Conservation (phyloP, 2,113 vertebrate species). For the Pavo muticus region DNA sequence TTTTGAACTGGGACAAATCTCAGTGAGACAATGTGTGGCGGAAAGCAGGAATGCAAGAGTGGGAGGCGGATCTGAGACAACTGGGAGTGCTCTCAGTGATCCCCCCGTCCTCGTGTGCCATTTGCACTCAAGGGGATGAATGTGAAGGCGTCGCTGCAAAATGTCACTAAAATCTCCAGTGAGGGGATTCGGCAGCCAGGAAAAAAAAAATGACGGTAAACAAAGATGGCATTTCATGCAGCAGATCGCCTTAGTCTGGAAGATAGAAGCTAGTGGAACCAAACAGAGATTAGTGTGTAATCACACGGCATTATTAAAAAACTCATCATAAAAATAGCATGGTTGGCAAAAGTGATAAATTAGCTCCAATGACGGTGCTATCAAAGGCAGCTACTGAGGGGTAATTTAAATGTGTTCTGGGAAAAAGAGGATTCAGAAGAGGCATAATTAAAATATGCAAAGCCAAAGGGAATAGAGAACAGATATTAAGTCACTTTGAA, state of each 20-base stretch:
- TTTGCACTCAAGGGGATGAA: background rate
- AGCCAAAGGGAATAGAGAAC: slow-evolving; percentile 54
- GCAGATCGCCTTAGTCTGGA: background rate
- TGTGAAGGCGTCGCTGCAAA: background rate
- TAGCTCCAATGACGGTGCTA: slow-evolving; percentile 49
- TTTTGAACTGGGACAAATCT: background rate
- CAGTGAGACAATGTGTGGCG: background rate
- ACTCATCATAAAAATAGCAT: slow-evolving; percentile 12
- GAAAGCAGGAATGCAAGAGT: background rate
- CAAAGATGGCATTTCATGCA: background rate
- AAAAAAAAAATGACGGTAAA: background rate
- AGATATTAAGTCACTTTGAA: slow-evolving; percentile 55
- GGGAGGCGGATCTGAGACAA: background rate
- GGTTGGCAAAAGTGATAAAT: slow-evolving; percentile 46
- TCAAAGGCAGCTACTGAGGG: slow-evolving; percentile 27
- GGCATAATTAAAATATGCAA: slow-evolving; percentile 65
- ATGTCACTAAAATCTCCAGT: background rate
- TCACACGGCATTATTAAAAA: background rate
- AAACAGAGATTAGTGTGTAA: background rate
- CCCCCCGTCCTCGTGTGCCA: background rate
- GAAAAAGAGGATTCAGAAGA: slow-evolving; percentile 58
- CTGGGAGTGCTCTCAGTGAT: background rate
- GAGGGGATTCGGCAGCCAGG: background rate
- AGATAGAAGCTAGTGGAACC: background rate
- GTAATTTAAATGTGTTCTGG: slow-evolving; percentile 54